phyloP scores from a whole-genome alignment of 2,888 invertebrate species.

The Lepidochitona cinerea region DNA sequence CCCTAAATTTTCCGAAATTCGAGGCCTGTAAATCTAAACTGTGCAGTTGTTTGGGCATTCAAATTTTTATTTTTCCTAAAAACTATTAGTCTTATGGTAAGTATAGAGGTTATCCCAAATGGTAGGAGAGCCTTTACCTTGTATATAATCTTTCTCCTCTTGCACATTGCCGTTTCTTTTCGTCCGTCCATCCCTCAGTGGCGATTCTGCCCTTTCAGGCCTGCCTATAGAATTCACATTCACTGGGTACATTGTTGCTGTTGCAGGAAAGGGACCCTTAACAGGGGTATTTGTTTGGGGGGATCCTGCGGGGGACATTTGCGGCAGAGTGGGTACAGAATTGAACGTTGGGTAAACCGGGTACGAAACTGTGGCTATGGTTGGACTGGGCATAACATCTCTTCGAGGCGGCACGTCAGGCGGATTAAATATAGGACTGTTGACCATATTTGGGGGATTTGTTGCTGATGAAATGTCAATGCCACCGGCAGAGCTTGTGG shows the following conservation, averaged over 20 bases:
- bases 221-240: too few relatives aligned
- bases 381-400: not conserved
- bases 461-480: not conserved
- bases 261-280: too few relatives aligned
- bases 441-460: not conserved
- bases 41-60: too few relatives aligned
- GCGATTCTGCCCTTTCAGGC: conserved; percentile 46
- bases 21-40: too few relatives aligned
- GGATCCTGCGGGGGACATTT: not conserved
- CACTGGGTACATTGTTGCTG: too few relatives aligned
- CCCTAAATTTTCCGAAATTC: too few relatives aligned
- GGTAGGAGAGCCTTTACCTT: conserved; percentile 51
- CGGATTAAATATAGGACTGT: not conserved
- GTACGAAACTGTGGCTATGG: not conserved
- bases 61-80: too few relatives aligned
- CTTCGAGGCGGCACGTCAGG: not conserved
- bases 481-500: not conserved
- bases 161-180: conserved; percentile 47
- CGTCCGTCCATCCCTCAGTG: conserved; percentile 22
- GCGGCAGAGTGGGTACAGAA: not conserved
- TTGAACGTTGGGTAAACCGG: not conserved
- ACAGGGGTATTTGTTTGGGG: too few relatives aligned
- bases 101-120: too few relatives aligned
- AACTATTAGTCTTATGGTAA: too few relatives aligned
- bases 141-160: conserved; percentile 55